Percentiles rank a stretch among this genome's conserved stretches.
Conservation (phyloP, 2,888 invertebrate species). For the Serripes groenlandicus region DNA sequence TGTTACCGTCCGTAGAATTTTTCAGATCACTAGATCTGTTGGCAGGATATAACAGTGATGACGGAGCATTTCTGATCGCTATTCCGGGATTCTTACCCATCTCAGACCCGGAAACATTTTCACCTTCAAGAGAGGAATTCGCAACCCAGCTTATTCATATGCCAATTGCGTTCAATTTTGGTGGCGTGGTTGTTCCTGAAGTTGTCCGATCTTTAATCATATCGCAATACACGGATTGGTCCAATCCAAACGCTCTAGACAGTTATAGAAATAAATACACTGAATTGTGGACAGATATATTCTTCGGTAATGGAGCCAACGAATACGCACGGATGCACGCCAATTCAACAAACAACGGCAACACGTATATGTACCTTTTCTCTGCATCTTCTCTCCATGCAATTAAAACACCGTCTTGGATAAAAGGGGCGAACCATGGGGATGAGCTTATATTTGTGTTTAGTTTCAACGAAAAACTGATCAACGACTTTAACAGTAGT, state of each 20-base stretch:
- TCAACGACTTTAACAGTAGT: slow-evolving; percentile 89
- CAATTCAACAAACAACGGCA: neutral
- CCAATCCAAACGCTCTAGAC: neutral
- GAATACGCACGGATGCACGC: slow-evolving; percentile 11
- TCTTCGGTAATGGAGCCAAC: slow-evolving; percentile 1
- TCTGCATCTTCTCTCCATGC: neutral
- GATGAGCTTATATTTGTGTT: slow-evolving; percentile 98
- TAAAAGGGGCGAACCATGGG: slow-evolving; percentile 95
- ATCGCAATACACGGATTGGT: slow-evolving; percentile 23
- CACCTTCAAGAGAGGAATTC: neutral
- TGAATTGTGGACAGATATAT: slow-evolving; percentile 6
- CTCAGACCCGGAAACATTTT: neutral
- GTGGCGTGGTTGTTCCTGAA: neutral
- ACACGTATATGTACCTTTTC: slow-evolving; percentile 6
- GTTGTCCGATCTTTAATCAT: neutral
- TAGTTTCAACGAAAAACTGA: slow-evolving; percentile 87
- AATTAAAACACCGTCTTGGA: slow-evolving; percentile 81
- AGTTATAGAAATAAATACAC: neutral
- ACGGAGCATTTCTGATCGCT: slow-evolving; percentile 56
- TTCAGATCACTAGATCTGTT: slow-evolving; percentile 64
- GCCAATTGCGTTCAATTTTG: neutral
- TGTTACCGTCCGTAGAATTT: slow-evolving; percentile 9
- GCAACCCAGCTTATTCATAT: neutral
- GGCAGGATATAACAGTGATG: slow-evolving; percentile 62
- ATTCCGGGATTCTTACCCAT: neutral